phyloP scores from a whole-genome alignment of 2,113 vertebrate genomes.

The Actenoides hombroni region DNA sequence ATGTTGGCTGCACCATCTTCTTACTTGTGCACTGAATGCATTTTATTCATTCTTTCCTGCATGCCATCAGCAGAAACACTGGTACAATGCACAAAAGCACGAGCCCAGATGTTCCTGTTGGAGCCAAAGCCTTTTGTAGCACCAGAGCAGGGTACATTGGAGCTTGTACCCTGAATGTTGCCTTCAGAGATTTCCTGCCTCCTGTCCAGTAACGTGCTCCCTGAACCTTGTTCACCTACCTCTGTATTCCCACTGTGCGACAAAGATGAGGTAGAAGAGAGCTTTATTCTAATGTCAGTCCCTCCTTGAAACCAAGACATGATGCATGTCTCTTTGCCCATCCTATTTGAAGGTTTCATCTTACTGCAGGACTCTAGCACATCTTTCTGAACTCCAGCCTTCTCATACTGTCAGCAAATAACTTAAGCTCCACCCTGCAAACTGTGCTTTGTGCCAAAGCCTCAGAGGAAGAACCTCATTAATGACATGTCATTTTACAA shows the following conservation, averaged over 20 bases:
- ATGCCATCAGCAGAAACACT: not conserved
- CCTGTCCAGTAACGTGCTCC: rapidly evolving
- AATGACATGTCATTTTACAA: not conserved
- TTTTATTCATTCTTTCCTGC: not conserved
- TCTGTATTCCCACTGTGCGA: not conserved
- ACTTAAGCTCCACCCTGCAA: not conserved
- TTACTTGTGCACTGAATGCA: rapidly evolving
- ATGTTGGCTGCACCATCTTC: not conserved
- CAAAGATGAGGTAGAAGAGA: not conserved
- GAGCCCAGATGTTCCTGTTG: not conserved
- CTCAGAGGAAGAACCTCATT: not conserved
- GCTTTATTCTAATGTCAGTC: not conserved
- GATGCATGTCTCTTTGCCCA: rapidly evolving
- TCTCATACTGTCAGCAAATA: not conserved
- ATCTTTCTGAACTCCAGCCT: not conserved
- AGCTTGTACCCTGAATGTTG: rapidly evolving
- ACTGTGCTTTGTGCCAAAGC: not conserved
- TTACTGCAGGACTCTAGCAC: not conserved
- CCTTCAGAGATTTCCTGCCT: not conserved
- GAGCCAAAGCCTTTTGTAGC: not conserved
- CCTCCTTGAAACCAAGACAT: rapidly evolving
- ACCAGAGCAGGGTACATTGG: not conserved
- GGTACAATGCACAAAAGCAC: not conserved
- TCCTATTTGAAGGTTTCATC: not conserved
- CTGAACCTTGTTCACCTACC: not conserved